Evolutionary conservation across 2,113 vertebrate genomes (phyloP).

Genomic region (Sinocyclocheilus anshuiensis): DNA sequence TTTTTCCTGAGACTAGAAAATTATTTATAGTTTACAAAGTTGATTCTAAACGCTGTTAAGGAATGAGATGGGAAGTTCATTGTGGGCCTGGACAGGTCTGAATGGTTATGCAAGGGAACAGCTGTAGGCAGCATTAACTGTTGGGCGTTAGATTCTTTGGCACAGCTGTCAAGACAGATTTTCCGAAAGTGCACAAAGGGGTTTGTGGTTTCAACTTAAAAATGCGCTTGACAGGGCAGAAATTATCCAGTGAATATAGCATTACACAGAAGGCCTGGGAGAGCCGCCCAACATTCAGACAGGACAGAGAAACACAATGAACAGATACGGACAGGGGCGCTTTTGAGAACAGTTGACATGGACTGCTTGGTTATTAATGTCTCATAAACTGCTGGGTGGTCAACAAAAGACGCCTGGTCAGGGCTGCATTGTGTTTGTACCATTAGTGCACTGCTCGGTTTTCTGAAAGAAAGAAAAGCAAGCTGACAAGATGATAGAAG

Average conservation of each 20-base stretch:
- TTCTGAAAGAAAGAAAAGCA: background rate
- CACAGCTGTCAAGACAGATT: conserved; percentile 59
- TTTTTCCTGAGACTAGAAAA: background rate
- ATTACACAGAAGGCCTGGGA: conserved; percentile 47
- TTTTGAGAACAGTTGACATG: conserved; percentile 46
- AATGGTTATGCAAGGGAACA: conserved; percentile 39
- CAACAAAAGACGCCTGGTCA: conserved; percentile 1
- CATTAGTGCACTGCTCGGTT: background rate
- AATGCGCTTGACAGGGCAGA: conserved; percentile 58
- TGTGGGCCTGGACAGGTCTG: conserved; percentile 22
- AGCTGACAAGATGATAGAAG: background rate
- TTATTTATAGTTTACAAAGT: background rate
- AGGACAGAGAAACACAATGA: conserved; percentile 43
- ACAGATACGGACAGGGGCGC: conserved; percentile 22
- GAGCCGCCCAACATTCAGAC: conserved; percentile 29
- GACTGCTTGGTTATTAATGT: conserved; percentile 6
- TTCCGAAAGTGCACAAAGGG: conserved; percentile 51
- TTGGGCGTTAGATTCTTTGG: conserved; percentile 45
- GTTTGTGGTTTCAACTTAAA: conserved; percentile 47
- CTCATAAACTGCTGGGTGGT: conserved; percentile 20
- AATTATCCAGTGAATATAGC: conserved; percentile 56
- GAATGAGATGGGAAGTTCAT: background rate
- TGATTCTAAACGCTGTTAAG: conserved; percentile 1
- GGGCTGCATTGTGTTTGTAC: conserved; percentile 16
- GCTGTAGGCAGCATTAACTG: conserved; percentile 46